Conservation (phyloP, 2,113 vertebrate species). For the Gymnogyps californianus region DNA sequence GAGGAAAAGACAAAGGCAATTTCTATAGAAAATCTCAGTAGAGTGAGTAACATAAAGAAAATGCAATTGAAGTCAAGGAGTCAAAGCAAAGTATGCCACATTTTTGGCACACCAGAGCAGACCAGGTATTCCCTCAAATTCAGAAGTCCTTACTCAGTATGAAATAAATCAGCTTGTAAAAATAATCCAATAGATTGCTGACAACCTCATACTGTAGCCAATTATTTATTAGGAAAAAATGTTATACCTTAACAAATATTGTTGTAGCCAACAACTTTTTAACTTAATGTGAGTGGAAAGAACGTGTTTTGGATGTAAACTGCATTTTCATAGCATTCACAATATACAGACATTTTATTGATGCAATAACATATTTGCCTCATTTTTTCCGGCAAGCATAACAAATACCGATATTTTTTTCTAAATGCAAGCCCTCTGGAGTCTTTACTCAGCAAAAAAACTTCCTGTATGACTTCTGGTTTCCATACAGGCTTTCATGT, state of each 20-base stretch:
- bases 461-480: neutral
- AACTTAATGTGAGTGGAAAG: neutral
- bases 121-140: neutral
- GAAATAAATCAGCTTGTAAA: neutral
- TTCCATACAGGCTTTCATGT: neutral
- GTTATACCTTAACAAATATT: neutral
- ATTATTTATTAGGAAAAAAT: neutral
- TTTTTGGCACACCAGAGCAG: neutral
- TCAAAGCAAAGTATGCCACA: neutral
- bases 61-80: neutral
- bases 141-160: neutral
- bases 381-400: neutral
- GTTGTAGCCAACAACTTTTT: neutral
- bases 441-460: neutral
- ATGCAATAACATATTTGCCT: neutral
- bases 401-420: neutral
- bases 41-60: neutral
- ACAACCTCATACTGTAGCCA: neutral
- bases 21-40: neutral
- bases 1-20: neutral
- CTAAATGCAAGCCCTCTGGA: neutral
- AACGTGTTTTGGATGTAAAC: neutral
- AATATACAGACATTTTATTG: neutral
- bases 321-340: neutral
- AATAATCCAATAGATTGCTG: neutral